Percentiles rank a stretch among this genome's conserved stretches.
phyloP scores from a whole-genome alignment of 92 coral and sea anemone genomes.

The Heteractis magnifica region DNA sequence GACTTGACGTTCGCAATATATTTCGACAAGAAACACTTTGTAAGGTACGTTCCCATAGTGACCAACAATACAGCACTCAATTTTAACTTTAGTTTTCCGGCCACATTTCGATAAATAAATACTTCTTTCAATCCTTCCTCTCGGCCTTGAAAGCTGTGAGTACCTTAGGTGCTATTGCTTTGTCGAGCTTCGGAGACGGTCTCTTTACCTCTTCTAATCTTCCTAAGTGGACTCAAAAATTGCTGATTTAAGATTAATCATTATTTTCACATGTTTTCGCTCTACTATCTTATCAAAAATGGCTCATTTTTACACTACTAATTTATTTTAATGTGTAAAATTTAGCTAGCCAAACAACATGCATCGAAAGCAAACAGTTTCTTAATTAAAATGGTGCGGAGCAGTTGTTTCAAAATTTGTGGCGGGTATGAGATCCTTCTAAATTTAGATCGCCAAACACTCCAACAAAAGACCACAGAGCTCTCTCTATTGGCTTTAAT shows the following conservation, averaged over 20 bases:
- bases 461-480: neutral
- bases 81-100: constrained; percentile 1
- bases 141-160: neutral
- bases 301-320: neutral
- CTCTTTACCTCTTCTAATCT: neutral
- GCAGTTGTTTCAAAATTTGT: neutral
- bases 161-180: neutral
- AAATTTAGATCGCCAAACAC: neutral
- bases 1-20: neutral
- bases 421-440: neutral
- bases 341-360: neutral
- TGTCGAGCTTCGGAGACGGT: neutral
- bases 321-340: neutral
- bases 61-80: neutral
- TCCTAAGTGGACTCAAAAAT: neutral
- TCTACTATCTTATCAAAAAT: neutral
- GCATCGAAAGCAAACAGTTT: neutral
- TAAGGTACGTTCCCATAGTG: neutral
- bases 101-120: neutral
- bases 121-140: neutral
- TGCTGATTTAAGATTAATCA: neutral
- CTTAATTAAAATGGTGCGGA: neutral
- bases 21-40: neutral
- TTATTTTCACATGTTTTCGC: neutral
- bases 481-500: neutral